Percentiles rank a stretch among this genome's conserved stretches.
phyloP scores from a whole-genome alignment of 2,797 vertebrate species.

The Alauda arvensis region DNA sequence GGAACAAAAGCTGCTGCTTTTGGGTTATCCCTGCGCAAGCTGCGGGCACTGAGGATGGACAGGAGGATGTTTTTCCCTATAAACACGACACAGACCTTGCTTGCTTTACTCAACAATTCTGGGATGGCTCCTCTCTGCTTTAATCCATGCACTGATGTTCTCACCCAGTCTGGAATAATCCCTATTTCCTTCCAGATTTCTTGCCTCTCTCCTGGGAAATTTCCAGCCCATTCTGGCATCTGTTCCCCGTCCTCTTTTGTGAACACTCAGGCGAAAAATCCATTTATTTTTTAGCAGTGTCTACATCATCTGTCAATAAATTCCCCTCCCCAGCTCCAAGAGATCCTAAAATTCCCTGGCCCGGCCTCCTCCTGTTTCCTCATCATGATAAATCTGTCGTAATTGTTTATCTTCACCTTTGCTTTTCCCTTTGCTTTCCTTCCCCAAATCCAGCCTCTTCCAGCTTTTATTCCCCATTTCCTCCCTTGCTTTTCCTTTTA shows the following conservation, averaged over 20 bases:
- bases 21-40: background rate
- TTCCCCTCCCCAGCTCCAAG: constrained; percentile 11
- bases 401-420: constrained; percentile 12
- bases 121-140: background rate
- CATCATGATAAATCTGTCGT: background rate
- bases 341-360: constrained; percentile 32
- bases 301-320: constrained; percentile 58
- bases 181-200: constrained; percentile 50
- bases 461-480: background rate
- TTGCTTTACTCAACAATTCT: background rate
- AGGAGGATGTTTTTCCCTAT: background rate
- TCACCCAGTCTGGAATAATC: constrained; percentile 35
- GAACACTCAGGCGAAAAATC: constrained; percentile 64
- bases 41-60: background rate
- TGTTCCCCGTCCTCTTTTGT: constrained; percentile 58
- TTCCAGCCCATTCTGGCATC: constrained; percentile 51
- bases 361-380: background rate
- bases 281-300: constrained; percentile 65
- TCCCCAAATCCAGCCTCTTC: background rate
- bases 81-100: background rate
- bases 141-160: background rate
- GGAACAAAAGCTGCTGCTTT: background rate
- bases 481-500: background rate
- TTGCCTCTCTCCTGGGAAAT: constrained; percentile 63
- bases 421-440: background rate